A percentile compares a stretch with the other conserved stretches of the same genome.
Conservation (phyloP, 37 sponge, comb jelly and placozoan genomes). For the Oscarella lobularis region DNA sequence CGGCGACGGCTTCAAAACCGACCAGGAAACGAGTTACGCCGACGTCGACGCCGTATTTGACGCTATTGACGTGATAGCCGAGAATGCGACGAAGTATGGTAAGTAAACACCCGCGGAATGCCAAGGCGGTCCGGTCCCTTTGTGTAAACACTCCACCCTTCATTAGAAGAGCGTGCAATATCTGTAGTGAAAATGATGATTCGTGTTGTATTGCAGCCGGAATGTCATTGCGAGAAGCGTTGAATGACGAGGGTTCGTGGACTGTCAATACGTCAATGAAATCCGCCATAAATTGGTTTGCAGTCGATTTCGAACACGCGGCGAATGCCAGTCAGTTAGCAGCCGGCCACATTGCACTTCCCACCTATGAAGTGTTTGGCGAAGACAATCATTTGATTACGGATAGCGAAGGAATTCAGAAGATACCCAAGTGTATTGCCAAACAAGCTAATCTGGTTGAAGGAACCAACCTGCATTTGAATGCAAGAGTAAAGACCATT, state of each 20-base stretch:
- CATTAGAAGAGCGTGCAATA: no score
- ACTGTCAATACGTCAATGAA: neutral
- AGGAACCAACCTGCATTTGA: slow-evolving; percentile 14
- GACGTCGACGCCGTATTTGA: no score
- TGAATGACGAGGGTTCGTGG: neutral
- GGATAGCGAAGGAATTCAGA: slow-evolving; percentile 4
- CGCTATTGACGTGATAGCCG: no score
- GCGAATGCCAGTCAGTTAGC: neutral
- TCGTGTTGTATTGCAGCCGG: neutral
- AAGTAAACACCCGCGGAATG: no score
- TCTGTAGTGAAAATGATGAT: no score
- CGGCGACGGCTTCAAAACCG: no score
- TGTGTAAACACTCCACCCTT: no score
- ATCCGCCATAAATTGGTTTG: neutral
- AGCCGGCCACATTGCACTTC: neutral
- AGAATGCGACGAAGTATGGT: no score
- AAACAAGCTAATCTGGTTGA: neutral
- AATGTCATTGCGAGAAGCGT: neutral
- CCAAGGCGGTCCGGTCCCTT: no score
- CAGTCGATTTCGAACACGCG: neutral
- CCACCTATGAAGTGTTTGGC: slow-evolving; percentile 4
- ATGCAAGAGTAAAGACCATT: slow-evolving; percentile 10
- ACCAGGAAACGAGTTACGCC: no score
- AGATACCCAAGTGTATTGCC: slow-evolving; percentile 2
- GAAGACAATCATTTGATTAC: slow-evolving; percentile 3